Base-by-base conservation (phyloP, 2,888 invertebrate species). In the Hirtodrosophila histrioides region DNA sequence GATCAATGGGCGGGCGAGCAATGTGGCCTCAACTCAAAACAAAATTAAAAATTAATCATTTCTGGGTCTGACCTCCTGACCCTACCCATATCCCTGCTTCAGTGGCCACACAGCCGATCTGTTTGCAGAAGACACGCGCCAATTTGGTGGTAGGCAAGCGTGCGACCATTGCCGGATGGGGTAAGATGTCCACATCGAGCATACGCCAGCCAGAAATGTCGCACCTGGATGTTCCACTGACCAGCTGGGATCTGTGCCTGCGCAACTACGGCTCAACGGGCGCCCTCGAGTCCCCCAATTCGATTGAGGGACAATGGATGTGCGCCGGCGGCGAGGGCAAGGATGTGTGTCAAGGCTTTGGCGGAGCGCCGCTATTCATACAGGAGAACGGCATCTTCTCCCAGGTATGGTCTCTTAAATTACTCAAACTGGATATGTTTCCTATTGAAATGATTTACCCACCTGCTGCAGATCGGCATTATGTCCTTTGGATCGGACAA, bases 401-500 rank as follows among this genome's bases (percentile, higher is more conserved):
- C 54, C 94, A 95, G 93, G 95, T 95, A 62, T 53, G 93, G 95
- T 95, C 61, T 54, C 31, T 17, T 0, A 3, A 0, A 11, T 2
- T 17, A 27, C 4, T 7, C 24, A 8, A 39, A n/a, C 39, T 27
- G 6, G 6, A 27, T 27, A 27, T 27, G 6, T 27, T 17, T 17
- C 17, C 17, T 2, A 17, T 17, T 17, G 2, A 27, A 27, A 27
- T 3, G 27, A 27, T 7, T 4, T 27, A 5, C 9, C 9, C 2
- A n/a, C 5, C 4, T 17, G 0, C 11, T 41, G 4, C 23, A 96
- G 96, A 93, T 96, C 68, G 96, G 96, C 31, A 95, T 96, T 36
- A 94, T 96, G 70, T 96, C 96, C 0, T 96, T 96, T 78, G 96
- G 96, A 1, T 95, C 96, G 0, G 95, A 95, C 77, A 95, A 95